These are phyloP conservation scores for Callopanchax toddi DNA, from an alignment of 2,113 vertebrate species.

Conservation along the genomic window DNA sequence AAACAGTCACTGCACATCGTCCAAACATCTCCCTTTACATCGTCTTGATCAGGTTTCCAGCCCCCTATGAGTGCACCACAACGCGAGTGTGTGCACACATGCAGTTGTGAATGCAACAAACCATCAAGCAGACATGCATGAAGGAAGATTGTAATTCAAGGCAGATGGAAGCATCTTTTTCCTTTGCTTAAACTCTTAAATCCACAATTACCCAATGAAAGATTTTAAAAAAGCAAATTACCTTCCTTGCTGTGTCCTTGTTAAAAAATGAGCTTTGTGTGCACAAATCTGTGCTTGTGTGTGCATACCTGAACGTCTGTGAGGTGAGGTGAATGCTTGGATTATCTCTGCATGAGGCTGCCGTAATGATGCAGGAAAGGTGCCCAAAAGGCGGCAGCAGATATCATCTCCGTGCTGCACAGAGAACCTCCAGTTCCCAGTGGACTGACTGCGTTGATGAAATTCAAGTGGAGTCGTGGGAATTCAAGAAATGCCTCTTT, in stretches of 20 bases:
- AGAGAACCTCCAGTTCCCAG: no score
- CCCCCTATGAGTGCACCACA: constrained; percentile 30
- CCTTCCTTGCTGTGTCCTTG: constrained; percentile 42
- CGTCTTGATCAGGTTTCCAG: constrained; percentile 25
- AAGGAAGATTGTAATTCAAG: constrained; percentile 3
- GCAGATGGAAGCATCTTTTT: constrained; percentile 11
- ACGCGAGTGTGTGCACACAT: not conserved
- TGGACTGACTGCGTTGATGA: no score
- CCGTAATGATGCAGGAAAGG: constrained; percentile 62
- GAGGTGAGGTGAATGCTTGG: constrained; percentile 45
- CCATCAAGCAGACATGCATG: not conserved
- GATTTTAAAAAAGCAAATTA: constrained; percentile 39
- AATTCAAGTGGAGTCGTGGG: constrained; percentile 11
- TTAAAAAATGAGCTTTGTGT: constrained; percentile 46
- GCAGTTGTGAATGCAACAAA: constrained; percentile 12
- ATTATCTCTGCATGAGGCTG: constrained; percentile 59
- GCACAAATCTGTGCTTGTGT: constrained; percentile 41
- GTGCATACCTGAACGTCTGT: constrained; percentile 45
- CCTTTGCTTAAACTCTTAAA: constrained; percentile 3
- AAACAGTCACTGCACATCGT: not conserved
- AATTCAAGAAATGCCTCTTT: constrained; percentile 55
- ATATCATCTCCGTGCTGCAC: constrained; percentile 65
- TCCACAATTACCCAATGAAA: constrained; percentile 8
- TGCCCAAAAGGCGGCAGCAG: constrained; percentile 44
- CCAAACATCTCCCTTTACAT: constrained; percentile 7